Percentiles rank a stretch among this genome's conserved stretches.
These are phyloP conservation scores for Cranoglanis bouderius DNA, from an alignment of 2,113 vertebrate genomes.

Conservation along the genomic window DNA sequence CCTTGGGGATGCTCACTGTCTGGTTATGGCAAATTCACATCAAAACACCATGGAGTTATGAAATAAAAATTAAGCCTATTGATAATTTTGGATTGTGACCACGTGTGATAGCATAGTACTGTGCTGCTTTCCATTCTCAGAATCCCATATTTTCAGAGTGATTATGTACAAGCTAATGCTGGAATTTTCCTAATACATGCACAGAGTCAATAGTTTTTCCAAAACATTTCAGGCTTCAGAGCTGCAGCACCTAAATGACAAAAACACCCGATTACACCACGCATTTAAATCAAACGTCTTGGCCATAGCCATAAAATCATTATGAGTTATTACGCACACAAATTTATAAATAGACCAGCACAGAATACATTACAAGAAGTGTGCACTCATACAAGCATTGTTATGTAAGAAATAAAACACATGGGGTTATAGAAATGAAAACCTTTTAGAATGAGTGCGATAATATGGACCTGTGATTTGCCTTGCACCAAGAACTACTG, in stretches of 20 bases:
- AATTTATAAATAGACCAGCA: conserved; percentile 34
- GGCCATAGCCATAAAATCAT: conserved; percentile 41
- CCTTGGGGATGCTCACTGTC: background rate
- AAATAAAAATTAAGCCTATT: background rate
- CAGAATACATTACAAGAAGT: conserved; percentile 28
- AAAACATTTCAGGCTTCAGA: conserved; percentile 34
- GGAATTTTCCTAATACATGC: background rate
- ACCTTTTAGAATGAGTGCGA: background rate
- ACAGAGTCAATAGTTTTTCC: conserved; percentile 15
- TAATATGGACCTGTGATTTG: background rate
- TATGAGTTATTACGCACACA: conserved; percentile 20
- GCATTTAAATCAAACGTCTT: conserved; percentile 40
- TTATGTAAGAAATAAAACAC: conserved; percentile 1
- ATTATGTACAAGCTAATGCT: conserved; percentile 10
- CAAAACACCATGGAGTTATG: background rate
- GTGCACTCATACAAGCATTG: conserved; percentile 30
- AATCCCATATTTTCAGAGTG: conserved; percentile 7
- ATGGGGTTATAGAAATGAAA: too few relatives aligned
- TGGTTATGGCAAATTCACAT: conserved; percentile 1
- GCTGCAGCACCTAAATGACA: background rate
- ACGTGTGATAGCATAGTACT: background rate
- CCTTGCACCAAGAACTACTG: too few relatives aligned
- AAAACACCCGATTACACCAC: conserved; percentile 10
- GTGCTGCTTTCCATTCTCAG: background rate
- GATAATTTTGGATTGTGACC: background rate